Conservation (phyloP, 2,113 vertebrate species). For the Corapipo altera region DNA sequence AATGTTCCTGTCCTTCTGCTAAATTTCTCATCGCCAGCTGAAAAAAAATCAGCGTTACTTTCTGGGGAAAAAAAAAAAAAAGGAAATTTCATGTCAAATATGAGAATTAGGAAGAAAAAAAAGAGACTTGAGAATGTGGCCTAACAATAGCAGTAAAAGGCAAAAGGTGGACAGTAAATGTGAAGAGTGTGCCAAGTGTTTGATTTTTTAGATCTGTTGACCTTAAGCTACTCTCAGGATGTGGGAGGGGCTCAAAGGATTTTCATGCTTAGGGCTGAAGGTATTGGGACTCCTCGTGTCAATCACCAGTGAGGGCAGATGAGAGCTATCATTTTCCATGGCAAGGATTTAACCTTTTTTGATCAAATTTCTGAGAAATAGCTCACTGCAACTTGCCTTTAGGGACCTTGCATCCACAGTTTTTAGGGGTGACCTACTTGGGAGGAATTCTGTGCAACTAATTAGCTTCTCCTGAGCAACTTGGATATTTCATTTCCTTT, state of each 20-base stretch:
- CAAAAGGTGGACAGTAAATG: neutral
- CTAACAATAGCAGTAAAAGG: neutral
- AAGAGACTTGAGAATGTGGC: neutral
- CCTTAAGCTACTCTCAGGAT: neutral
- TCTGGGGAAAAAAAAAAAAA: neutral
- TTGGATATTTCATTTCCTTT: slow-evolving; percentile 49
- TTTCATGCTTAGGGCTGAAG: neutral
- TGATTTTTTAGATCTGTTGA: neutral
- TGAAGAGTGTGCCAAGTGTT: neutral
- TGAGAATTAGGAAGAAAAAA: neutral
- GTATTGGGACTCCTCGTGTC: neutral
- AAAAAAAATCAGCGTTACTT: neutral
- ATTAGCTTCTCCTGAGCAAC: slow-evolving; percentile 1
- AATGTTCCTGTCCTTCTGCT: neutral
- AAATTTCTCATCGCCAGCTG: neutral
- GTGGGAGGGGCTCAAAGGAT: neutral
- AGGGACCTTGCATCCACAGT: neutral
- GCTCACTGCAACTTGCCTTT: neutral
- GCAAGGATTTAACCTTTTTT: neutral
- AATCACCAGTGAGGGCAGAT: neutral
- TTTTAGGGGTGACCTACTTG: slow-evolving; percentile 19
- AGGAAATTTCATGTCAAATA: no score
- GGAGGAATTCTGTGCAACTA: slow-evolving; percentile 17
- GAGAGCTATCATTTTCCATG: neutral
- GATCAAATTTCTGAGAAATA: slow-evolving; percentile 26